Evolutionary conservation across 2,797 vertebrate genomes (phyloP).

Genomic region (Furcifer pardalis): DNA sequence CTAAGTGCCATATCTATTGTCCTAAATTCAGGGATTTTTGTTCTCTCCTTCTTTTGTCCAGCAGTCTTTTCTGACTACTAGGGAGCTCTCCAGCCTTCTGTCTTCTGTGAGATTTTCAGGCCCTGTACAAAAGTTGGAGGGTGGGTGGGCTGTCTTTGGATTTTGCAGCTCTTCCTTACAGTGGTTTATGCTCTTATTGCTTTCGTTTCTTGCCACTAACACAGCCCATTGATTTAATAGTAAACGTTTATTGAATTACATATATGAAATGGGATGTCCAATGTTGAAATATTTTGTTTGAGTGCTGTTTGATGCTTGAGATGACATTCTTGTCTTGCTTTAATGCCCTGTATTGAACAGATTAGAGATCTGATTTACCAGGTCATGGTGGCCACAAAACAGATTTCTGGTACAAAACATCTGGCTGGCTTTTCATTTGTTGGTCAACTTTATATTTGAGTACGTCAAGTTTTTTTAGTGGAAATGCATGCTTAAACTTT

Average conservation of each 20-base stretch:
- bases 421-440: background rate
- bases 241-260: background rate
- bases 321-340: background rate
- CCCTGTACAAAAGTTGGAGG: too few relatives aligned
- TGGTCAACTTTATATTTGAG: background rate
- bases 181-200: too few relatives aligned
- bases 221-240: too few relatives aligned
- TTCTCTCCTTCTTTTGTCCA: too few relatives aligned
- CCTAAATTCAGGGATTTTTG: too few relatives aligned
- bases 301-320: background rate
- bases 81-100: too few relatives aligned
- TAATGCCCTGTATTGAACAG: background rate
- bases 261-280: background rate
- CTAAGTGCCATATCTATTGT: too few relatives aligned
- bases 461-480: background rate
- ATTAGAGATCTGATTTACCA: background rate
- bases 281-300: background rate
- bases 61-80: too few relatives aligned
- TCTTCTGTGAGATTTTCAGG: too few relatives aligned
- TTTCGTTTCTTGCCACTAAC: too few relatives aligned
- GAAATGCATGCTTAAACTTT: background rate
- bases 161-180: too few relatives aligned
- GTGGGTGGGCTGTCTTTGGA: too few relatives aligned
- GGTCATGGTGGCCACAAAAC: background rate
- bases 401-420: background rate